A percentile compares a stretch with the other conserved stretches of the same genome.
Conservation (phyloP, 2,797 vertebrate species). For the Spheniscus humboldti region DNA sequence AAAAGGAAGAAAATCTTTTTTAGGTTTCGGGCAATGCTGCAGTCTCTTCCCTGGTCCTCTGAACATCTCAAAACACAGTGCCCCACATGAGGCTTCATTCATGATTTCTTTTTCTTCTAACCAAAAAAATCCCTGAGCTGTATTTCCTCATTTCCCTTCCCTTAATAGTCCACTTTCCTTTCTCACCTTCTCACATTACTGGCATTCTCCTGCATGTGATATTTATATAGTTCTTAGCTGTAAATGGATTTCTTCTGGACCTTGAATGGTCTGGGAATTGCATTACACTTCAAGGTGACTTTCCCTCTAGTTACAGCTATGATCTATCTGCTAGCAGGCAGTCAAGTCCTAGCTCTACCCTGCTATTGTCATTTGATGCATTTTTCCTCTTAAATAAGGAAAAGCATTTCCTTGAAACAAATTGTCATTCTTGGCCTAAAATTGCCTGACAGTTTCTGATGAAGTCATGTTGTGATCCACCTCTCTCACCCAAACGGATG, state of each 20-base stretch:
- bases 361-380: not conserved
- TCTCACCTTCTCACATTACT: not conserved
- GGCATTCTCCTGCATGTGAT: not conserved
- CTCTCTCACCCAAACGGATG: not conserved
- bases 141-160: not conserved
- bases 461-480: not conserved
- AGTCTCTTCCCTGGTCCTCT: not conserved
- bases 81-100: not conserved
- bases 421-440: not conserved
- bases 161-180: not conserved
- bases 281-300: slow-evolving; percentile 43
- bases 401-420: not conserved
- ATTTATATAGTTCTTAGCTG: slow-evolving; percentile 28
- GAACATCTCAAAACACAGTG: not conserved
- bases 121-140: not conserved
- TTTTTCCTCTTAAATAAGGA: not conserved
- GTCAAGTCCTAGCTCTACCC: not conserved
- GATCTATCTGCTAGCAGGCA: not conserved
- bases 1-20: not conserved
- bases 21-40: not conserved
- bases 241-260: slow-evolving; percentile 34
- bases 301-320: not conserved
- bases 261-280: slow-evolving; percentile 10
- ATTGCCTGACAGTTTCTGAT: not conserved
- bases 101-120: not conserved